Evolutionary conservation across 1,140 invertebrate species (phyloP).

Genomic region (Aphelenchoides avenae): DNA sequence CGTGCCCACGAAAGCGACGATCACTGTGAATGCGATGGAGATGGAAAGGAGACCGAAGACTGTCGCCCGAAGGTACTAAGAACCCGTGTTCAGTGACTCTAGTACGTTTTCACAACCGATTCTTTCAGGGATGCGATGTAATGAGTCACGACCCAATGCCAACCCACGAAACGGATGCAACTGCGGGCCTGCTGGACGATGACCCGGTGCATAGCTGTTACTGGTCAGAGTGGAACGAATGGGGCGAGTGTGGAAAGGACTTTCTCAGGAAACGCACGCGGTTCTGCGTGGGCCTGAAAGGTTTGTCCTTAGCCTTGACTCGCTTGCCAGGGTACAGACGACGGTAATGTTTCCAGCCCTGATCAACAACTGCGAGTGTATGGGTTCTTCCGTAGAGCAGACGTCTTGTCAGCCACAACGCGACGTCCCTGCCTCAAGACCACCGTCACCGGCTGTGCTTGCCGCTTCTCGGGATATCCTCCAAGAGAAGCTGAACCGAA

Average conservation of each 20-base stretch:
- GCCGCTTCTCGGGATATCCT: slow-evolving; percentile 22
- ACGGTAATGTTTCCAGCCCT: slow-evolving; percentile 9
- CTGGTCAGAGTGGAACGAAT: slow-evolving; percentile 31
- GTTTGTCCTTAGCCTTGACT: not conserved
- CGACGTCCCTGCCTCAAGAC: slow-evolving; percentile 12
- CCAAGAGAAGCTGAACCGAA: slow-evolving; percentile 6
- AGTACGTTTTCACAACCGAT: slow-evolving; percentile 1
- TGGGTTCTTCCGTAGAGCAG: slow-evolving; percentile 19
- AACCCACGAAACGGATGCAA: slow-evolving; percentile 2
- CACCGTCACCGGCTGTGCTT: slow-evolving; percentile 14
- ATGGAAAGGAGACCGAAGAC: slow-evolving; percentile 16
- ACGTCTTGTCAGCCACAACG: slow-evolving; percentile 17
- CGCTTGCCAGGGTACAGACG: not conserved
- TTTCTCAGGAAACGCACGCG: slow-evolving; percentile 22
- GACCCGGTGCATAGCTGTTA: slow-evolving; percentile 29
- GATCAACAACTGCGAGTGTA: slow-evolving; percentile 32
- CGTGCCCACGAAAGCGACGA: slow-evolving; percentile 7
- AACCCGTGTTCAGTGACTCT: not conserved
- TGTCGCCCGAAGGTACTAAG: slow-evolving; percentile 12
- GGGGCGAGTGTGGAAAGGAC: slow-evolving; percentile 25
- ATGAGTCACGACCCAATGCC: too few species aligned
- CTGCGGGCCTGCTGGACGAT: slow-evolving; percentile 5
- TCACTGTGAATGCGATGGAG: slow-evolving; percentile 26
- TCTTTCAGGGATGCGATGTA: too few species aligned
- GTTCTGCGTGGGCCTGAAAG: slow-evolving; percentile 31